These are phyloP conservation scores for Furcula furcula DNA, from an alignment of 2,888 invertebrate genomes.

Conservation along the genomic window DNA sequence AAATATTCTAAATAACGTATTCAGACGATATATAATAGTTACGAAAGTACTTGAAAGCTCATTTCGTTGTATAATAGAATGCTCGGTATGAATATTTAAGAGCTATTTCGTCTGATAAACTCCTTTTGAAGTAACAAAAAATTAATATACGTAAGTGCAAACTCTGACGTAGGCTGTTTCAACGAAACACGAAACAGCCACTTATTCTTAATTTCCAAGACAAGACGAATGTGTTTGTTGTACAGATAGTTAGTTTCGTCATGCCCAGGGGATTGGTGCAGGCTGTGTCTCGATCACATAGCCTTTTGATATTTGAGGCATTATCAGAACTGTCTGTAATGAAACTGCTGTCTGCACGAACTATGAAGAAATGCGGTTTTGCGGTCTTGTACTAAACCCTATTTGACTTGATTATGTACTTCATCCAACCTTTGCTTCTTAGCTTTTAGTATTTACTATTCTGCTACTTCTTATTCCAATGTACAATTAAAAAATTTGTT, in stretches of 20 bases:
- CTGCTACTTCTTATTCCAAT: background rate
- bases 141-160: conserved; percentile 5
- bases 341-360: conserved; percentile 39
- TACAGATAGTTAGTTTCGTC: conserved; percentile 28
- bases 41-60: background rate
- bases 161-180: conserved; percentile 13
- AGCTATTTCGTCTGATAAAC: conserved; percentile 1
- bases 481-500: conserved; percentile 4
- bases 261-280: conserved; percentile 31
- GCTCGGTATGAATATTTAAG: conserved; percentile 2
- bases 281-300: conserved; percentile 37
- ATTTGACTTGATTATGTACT: conserved; percentile 31
- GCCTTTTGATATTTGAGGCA: conserved; percentile 40
- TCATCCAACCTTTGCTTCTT: conserved; percentile 10
- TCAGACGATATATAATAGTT: conserved; percentile 8
- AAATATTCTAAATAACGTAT: conserved; percentile 1
- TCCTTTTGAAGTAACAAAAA: background rate
- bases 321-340: conserved; percentile 37
- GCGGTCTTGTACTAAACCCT: conserved; percentile 35
- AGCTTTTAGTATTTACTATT: conserved; percentile 6
- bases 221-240: conserved; percentile 18
- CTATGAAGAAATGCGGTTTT: conserved; percentile 43
- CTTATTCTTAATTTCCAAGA: conserved; percentile 9
- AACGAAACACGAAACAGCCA: conserved; percentile 17
- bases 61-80: background rate